Percentiles rank a stretch among this genome's conserved stretches.
Evolutionary conservation across 2,113 vertebrate genomes (phyloP).

Genomic region (Anoplopoma fimbria): DNA sequence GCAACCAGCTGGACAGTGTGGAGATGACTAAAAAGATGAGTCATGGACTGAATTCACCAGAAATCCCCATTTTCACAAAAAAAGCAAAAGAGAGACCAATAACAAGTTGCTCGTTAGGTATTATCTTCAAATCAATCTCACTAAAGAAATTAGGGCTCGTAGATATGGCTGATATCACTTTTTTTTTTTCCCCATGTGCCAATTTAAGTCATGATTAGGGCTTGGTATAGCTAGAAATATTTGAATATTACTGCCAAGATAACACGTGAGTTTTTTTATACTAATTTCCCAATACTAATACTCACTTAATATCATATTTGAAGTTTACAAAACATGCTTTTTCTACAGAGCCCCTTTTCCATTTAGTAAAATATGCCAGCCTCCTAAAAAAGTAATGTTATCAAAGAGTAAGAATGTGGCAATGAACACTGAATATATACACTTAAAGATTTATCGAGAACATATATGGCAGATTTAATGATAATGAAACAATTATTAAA

Average conservation of each 20-base stretch:
- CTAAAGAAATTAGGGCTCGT: not conserved
- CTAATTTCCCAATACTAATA: not conserved
- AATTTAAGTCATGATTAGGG: not conserved
- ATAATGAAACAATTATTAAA: not conserved
- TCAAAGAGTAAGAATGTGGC: not conserved
- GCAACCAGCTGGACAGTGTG: conserved; percentile 61
- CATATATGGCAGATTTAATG: not conserved
- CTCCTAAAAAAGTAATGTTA: not conserved
- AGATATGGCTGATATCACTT: not conserved
- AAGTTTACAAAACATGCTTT: not conserved
- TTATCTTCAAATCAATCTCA: not conserved
- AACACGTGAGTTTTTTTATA: not conserved
- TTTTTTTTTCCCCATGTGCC: not conserved
- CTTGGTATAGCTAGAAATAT: not conserved
- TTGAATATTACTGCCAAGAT: not conserved
- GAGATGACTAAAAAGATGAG: conserved; percentile 60
- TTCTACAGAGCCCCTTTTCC: not conserved
- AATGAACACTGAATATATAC: not conserved
- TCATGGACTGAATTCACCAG: conserved; percentile 50
- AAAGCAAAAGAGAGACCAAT: conserved; percentile 4
- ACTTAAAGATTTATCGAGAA: too few relatives aligned
- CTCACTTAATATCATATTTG: too few relatives aligned
- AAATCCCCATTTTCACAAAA: conserved; percentile 50
- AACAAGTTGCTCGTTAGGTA: not conserved
- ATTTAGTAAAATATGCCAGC: not conserved